A percentile compares a stretch with the other conserved stretches of the same genome.
Conservation (phyloP, 2,797 vertebrate species). For the Tarsius wallacei region DNA sequence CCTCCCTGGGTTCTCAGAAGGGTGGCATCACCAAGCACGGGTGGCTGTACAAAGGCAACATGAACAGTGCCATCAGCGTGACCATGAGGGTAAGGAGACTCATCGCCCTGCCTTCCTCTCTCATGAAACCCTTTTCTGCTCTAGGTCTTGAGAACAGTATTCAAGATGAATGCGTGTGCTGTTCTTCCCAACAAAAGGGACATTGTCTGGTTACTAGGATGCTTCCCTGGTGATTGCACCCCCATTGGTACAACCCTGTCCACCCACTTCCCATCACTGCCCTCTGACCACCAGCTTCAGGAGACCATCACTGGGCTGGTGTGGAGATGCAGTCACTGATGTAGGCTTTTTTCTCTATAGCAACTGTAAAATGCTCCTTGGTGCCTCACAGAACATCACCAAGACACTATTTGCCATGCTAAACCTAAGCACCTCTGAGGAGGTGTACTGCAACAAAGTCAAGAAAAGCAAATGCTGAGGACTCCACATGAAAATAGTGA, state of each 20-base stretch:
- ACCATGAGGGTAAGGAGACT: constrained; percentile 96
- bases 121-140: background rate
- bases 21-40: constrained; percentile 98
- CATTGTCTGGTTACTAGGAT: background rate
- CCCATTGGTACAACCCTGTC: background rate
- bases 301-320: background rate
- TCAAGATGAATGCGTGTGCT: background rate
- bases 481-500: background rate
- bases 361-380: too few relatives aligned
- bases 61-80: constrained; percentile 99
- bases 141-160: background rate
- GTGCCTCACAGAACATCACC: background rate
- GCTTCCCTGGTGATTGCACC: background rate
- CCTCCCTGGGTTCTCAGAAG: constrained; percentile 97
- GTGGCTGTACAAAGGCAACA: constrained; percentile 99
- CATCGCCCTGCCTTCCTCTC: background rate
- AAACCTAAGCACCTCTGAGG: background rate
- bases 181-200: background rate
- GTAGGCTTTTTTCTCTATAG: background rate
- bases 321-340: rapidly evolving
- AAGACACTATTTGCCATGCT: background rate
- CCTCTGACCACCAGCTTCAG: too few relatives aligned
- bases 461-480: background rate
- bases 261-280: background rate
- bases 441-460: background rate